A percentile compares a stretch with the other conserved stretches of the same genome.
Conservation (phyloP, 2,113 vertebrate species). For the Pangasianodon gigas region DNA sequence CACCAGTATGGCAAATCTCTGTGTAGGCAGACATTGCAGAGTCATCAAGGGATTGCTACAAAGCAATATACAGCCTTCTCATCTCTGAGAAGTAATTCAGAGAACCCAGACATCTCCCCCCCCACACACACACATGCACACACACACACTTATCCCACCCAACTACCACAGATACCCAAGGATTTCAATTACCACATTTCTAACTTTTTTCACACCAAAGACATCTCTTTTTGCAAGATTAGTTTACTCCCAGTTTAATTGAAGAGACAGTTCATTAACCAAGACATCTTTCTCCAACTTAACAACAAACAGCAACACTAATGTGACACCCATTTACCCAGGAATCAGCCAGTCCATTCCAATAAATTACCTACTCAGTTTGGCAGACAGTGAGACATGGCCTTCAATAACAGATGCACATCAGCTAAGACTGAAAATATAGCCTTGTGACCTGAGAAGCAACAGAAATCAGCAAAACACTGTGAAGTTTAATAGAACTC, state of each 20-base stretch:
- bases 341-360: constrained; percentile 9
- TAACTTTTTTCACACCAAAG: not conserved
- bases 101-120: not conserved
- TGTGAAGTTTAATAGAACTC: constrained; percentile 30
- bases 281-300: constrained; percentile 31
- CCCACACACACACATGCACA: not conserved
- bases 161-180: not conserved
- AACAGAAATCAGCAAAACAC: constrained; percentile 16
- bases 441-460: constrained; percentile 34
- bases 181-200: constrained; percentile 6
- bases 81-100: constrained; percentile 43
- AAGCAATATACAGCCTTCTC: constrained; percentile 37
- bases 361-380: constrained; percentile 23
- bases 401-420: not conserved
- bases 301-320: constrained; percentile 37
- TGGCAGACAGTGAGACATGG: not conserved
- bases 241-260: constrained; percentile 24
- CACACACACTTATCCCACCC: too few species aligned
- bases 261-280: constrained; percentile 25
- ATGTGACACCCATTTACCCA: constrained; percentile 20
- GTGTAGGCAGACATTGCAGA: constrained; percentile 45
- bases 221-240: not conserved
- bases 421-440: constrained; percentile 11
- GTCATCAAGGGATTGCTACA: constrained; percentile 49
- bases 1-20: constrained; percentile 39